Evolutionary conservation across 2,888 invertebrate genomes (phyloP), one percentile per base, ranked within the genome.

Genomic region (Ariolimax columbianus): DNA sequence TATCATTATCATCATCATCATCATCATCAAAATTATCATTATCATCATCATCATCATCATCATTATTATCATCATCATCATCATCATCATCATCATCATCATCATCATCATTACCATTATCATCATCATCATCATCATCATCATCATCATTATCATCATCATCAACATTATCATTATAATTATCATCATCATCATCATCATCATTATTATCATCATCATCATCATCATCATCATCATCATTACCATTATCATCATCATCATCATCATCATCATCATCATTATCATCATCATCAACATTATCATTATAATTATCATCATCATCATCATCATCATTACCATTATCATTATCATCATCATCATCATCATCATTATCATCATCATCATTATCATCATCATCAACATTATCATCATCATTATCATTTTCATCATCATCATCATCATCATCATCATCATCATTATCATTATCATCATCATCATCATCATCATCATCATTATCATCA

Each of bases 151-250:
- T 43, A 30, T 19, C 47, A 43, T 77, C 77, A 0, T 77, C 86
- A 59, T 88, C 87, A n/a, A 40, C 47, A 77, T 77, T 30, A 77
- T 77, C 47, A 77, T 78, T 36, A 40, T 80, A 33, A 51, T 81
- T 40, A 51, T 81, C 47, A 70, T 81, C 47, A 51, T 81, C 47
- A 70, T 81, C 47, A 70, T 81, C 47, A 70, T 81, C 47, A 70
- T 81, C 47, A 81, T 78, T 40, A 81, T 81, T 30, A 72, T 81
- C 47, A 81, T 81, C 47, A 81, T 81, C 47, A 73, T 82, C 38
- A 81, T 81, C 14, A 70, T 81, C 70, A 70, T 81, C 47, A 70
- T 81, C 43, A 70, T 81, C 70, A 70, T 81, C 70, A 70, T 81
- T 47, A 0, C 40, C 38, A 70, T 70, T 40, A 70, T 70, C 38